These are phyloP conservation scores for Hozukius guyotensis DNA, from an alignment of 2,797 vertebrate genomes.

Conservation along the genomic window DNA sequence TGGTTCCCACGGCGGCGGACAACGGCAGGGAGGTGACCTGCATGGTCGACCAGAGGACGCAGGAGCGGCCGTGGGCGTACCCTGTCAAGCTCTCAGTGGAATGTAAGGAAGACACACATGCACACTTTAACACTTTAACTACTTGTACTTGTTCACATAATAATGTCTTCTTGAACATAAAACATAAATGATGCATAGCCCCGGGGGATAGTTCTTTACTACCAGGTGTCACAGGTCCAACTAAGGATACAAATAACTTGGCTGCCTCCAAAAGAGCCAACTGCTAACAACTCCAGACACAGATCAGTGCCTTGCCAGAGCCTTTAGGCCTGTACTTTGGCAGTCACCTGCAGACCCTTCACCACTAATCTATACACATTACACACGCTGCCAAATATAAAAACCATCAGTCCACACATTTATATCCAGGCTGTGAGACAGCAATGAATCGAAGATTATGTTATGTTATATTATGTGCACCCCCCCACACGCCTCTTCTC, in stretches of 20 bases:
- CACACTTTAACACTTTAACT: not conserved
- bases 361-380: not conserved
- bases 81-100: slow-evolving; percentile 82
- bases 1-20: slow-evolving; percentile 78
- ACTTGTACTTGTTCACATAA: not conserved
- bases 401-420: not conserved
- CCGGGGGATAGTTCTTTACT: not conserved
- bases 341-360: slow-evolving; percentile 3
- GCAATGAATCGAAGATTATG: not conserved
- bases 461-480: no score
- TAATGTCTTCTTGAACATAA: not conserved
- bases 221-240: not conserved
- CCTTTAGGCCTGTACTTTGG: slow-evolving; percentile 1
- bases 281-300: not conserved
- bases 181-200: not conserved
- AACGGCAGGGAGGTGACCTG: slow-evolving; percentile 83
- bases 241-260: not conserved
- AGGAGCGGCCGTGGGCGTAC: slow-evolving; percentile 55
- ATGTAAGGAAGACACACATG: slow-evolving; percentile 81
- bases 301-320: not conserved
- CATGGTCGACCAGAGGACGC: slow-evolving; percentile 80
- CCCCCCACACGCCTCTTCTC: not conserved
- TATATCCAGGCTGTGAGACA: not conserved
- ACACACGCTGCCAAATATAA: not conserved
- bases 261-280: not conserved